phyloP scores from a whole-genome alignment of 1,140 invertebrate genomes.

The Phymorhynchus buccinoides region DNA sequence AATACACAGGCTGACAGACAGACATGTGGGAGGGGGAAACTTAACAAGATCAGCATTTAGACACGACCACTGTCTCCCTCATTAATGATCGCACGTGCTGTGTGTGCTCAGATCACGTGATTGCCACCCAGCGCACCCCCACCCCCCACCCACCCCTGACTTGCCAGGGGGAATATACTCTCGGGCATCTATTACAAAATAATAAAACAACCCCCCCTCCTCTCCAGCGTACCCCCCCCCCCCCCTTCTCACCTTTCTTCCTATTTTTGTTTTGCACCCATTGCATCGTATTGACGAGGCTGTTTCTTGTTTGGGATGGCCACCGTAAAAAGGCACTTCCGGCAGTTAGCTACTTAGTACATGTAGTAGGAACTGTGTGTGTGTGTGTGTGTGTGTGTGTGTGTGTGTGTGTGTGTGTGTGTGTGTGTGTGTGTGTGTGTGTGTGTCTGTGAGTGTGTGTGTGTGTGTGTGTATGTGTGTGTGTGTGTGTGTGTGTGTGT shows the following conservation, averaged over 20 bases:
- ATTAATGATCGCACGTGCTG: too few relatives aligned
- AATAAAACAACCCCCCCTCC: background rate
- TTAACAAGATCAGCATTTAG: background rate
- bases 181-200: background rate
- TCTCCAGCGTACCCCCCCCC: background rate
- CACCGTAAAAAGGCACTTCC: too few relatives aligned
- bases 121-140: too few relatives aligned
- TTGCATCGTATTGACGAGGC: background rate
- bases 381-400: slow-evolving; percentile 22
- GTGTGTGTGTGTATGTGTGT: background rate
- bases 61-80: background rate
- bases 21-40: background rate
- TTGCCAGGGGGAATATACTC: too few relatives aligned
- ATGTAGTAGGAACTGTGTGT: background rate
- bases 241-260: background rate
- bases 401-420: slow-evolving; percentile 18
- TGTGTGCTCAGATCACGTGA: too few relatives aligned
- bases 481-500: slow-evolving; percentile 3
- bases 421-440: background rate
- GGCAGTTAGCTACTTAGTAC: background rate
- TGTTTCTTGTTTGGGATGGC: background rate
- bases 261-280: background rate
- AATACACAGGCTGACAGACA: background rate
- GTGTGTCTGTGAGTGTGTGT: background rate
- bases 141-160: too few relatives aligned